Evolutionary conservation across 2,888 invertebrate genomes (phyloP), one percentile per base, ranked within the genome.

Genomic region (Eurois occulta): DNA sequence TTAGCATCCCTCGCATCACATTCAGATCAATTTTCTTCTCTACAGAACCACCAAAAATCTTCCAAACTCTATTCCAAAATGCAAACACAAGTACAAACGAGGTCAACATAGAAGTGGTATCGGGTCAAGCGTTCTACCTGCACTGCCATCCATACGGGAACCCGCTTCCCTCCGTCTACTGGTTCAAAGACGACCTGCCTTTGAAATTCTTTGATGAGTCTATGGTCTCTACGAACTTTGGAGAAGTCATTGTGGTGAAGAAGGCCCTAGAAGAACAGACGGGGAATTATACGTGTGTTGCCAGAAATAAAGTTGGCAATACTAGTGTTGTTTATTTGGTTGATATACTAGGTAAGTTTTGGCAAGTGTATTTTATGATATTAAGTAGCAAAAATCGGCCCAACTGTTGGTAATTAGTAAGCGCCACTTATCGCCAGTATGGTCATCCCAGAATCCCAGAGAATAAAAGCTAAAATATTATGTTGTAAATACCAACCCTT

Each of bases 231-330:
- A 89, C 90, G 0, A 95, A 96, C 21, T 95, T 93, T 65, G 95
- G 96, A 0, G 95, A 96, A 80, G 91, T 96, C 6, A 88, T 97
- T 7, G 90, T 91, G 0, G 92, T 93, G 4, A 91, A 89, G 67
- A 90, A 88, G n/a, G 95, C 95, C 0, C 28, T 75, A 38, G 85
- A 87, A 4, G 92, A 93, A 21, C 96, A 96, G 67, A 87, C 93
- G 1, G 98, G 97, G 1, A 97, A 96, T 74, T 98, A 97, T 88
- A 97, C 96, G 0, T 97, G 97, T 90, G 95, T 97, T 41, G 97
- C 97, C 0, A 96, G 94, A 78, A 98, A 97, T 88, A 93, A 92
- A 67, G 96, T 96, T 4, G 98, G 97, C 0, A 94, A 95, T 70
- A 91, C 92, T 16, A 94, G 95, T 80, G 89, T 96, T 35, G 91